These are phyloP conservation scores for Peromyscus nudipes DNA, from an alignment of 2,797 vertebrate species.

Conservation along the genomic window DNA sequence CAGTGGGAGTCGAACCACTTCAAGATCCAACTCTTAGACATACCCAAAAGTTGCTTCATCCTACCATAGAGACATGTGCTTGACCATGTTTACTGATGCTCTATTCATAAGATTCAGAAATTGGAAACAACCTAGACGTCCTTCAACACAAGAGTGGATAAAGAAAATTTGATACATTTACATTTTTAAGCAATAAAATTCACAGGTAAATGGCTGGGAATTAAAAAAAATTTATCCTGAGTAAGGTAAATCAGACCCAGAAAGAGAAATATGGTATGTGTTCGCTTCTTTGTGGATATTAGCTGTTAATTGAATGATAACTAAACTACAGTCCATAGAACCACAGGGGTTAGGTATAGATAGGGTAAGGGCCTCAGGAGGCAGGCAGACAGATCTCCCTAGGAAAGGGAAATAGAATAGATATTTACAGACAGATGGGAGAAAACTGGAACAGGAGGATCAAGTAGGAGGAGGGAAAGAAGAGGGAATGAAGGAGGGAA, in stretches of 20 bases:
- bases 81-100: neutral
- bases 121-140: neutral
- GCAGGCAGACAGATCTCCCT: neutral
- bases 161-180: neutral
- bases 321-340: neutral
- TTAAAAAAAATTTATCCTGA: neutral
- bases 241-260: neutral
- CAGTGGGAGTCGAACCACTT: neutral
- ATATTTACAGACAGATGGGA: neutral
- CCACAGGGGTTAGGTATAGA: neutral
- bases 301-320: neutral
- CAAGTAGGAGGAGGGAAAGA: neutral
- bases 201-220: neutral
- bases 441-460: neutral
- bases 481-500: neutral
- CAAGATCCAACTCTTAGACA: neutral
- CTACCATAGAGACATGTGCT: neutral
- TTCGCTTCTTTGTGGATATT: neutral
- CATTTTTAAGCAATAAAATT: neutral
- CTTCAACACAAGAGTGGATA: neutral
- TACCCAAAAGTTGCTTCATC: neutral
- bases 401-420: neutral
- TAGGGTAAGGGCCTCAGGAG: neutral
- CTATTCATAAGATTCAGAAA: neutral
- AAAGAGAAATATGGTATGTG: neutral